These are phyloP conservation scores for Oscheius onirici DNA, from an alignment of 2,888 invertebrate genomes.

Conservation along the genomic window DNA sequence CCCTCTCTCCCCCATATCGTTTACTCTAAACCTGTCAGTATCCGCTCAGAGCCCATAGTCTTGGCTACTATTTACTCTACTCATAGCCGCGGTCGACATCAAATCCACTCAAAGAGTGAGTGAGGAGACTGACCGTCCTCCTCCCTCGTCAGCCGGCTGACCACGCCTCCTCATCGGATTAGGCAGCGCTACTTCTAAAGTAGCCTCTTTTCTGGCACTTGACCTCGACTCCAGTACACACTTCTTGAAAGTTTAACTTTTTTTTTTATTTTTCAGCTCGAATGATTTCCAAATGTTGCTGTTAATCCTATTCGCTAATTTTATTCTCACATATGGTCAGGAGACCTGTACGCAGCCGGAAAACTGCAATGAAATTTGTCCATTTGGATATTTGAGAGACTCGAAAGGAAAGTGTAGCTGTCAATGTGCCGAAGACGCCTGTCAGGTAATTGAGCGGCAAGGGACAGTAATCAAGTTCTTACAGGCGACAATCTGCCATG, in stretches of 20 bases:
- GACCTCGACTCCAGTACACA: not conserved
- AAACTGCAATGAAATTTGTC: constrained; percentile 55
- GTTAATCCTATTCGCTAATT: not conserved
- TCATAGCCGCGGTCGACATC: constrained; percentile 33
- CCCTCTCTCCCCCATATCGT: not conserved
- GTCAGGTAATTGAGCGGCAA: constrained; percentile 43
- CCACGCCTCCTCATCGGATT: constrained; percentile 31
- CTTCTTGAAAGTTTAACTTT: not conserved
- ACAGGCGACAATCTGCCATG: constrained; percentile 52
- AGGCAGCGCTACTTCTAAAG: constrained; percentile 22
- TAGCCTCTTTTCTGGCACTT: constrained; percentile 2
- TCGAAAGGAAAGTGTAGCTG: constrained; percentile 39
- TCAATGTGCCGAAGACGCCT: constrained; percentile 60
- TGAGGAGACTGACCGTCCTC: constrained; percentile 8
- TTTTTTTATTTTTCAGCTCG: constrained; percentile 13
- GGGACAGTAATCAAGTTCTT: not conserved
- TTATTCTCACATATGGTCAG: not conserved
- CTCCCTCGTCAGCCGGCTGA: constrained; percentile 24
- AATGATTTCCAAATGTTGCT: constrained; percentile 10
- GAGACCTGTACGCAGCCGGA: constrained; percentile 11
- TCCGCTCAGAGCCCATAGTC: not conserved
- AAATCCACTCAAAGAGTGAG: constrained; percentile 18
- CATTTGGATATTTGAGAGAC: constrained; percentile 51
- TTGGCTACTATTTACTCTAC: constrained; percentile 30
- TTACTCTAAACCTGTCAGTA: not conserved